Conservation (phyloP, 2,113 vertebrate genomes). For the Apaloderma vittatum region DNA sequence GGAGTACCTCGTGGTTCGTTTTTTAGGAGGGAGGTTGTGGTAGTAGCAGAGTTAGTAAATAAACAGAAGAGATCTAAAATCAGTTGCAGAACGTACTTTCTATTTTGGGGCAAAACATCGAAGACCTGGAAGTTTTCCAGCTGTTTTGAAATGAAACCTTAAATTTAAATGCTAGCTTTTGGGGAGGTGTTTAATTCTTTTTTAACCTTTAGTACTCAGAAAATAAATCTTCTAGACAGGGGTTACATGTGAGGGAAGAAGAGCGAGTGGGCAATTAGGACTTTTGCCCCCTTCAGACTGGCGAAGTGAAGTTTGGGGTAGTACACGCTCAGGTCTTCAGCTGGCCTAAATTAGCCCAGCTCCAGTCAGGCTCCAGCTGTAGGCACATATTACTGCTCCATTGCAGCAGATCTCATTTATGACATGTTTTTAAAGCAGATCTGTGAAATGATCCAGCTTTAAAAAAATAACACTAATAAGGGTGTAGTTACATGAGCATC, state of each 20-base stretch:
- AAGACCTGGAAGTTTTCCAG: slow-evolving; percentile 32
- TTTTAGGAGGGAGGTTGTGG: neutral
- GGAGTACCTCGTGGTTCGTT: neutral
- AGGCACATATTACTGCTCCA: slow-evolving; percentile 34
- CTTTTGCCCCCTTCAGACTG: neutral
- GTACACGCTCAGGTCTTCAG: slow-evolving; percentile 16
- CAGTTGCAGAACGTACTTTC: slow-evolving; percentile 30
- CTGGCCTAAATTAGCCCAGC: slow-evolving; percentile 66
- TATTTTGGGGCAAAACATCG: slow-evolving; percentile 43
- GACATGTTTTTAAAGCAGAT: slow-evolving; percentile 76
- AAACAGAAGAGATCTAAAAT: slow-evolving; percentile 19
- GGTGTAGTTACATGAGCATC: slow-evolving; percentile 73
- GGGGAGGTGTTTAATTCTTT: neutral
- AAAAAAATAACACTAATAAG: slow-evolving; percentile 75
- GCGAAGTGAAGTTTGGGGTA: slow-evolving; percentile 14
- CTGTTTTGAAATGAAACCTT: neutral
- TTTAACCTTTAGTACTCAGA: neutral
- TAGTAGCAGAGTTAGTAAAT: slow-evolving; percentile 8
- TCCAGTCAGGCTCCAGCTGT: slow-evolving; percentile 3
- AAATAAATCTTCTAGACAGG: neutral
- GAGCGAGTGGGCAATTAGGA: neutral
- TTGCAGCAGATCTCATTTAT: slow-evolving; percentile 71
- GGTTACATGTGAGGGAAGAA: neutral
- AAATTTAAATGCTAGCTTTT: neutral
- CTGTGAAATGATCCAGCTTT: slow-evolving; percentile 76